These are phyloP conservation scores for Pelmatolapia mariae DNA, from an alignment of 2,113 vertebrate species.

Conservation along the genomic window DNA sequence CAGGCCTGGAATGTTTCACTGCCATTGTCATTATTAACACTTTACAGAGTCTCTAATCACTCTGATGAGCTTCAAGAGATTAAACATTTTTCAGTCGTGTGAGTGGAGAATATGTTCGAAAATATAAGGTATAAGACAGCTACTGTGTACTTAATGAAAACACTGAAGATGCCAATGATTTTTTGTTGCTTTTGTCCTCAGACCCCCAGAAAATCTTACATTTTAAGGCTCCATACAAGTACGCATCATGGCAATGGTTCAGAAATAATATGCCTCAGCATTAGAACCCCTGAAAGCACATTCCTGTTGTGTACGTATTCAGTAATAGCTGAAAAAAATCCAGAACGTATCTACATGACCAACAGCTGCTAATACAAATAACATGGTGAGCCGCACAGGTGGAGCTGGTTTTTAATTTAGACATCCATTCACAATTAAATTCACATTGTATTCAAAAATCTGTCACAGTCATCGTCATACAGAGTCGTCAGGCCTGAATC, in stretches of 20 bases:
- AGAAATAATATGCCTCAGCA: neutral
- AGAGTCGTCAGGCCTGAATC: fast-evolving
- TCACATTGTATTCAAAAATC: neutral
- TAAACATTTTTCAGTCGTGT: neutral
- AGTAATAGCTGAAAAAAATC: fast-evolving
- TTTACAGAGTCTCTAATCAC: neutral
- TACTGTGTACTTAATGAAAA: neutral
- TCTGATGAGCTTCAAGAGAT: neutral
- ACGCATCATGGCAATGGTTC: neutral
- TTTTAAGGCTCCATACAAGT: neutral
- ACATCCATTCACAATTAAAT: neutral
- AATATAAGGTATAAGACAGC: neutral
- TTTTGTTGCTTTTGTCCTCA: fast-evolving
- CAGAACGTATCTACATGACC: neutral
- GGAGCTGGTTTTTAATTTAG: neutral
- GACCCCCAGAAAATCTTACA: neutral
- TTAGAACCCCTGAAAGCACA: neutral
- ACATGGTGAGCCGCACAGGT: neutral
- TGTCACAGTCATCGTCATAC: fast-evolving
- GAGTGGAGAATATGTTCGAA: neutral
- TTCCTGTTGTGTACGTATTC: neutral
- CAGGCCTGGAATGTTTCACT: constrained; percentile 58
- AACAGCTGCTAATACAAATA: neutral
- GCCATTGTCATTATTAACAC: neutral
- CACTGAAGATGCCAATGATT: fast-evolving